Conservation (phyloP, 2,113 vertebrate genomes). For the Oenanthe melanoleuca region DNA sequence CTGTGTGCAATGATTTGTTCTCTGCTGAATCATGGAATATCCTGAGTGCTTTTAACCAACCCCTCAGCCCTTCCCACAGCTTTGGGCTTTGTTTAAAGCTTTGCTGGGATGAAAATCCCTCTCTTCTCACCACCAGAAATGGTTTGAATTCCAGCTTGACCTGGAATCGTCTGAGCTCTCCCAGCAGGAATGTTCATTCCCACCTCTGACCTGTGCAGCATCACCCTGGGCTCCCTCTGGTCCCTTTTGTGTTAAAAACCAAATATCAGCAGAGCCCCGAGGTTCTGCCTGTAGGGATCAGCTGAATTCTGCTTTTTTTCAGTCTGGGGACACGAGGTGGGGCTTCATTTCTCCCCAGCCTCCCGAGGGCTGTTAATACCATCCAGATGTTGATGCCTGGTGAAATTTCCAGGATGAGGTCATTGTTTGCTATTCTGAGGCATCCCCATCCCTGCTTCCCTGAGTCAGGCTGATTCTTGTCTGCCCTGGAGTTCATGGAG, state of each 20-base stretch:
- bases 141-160: background rate
- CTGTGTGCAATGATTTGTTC: fast-evolving
- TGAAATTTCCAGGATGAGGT: slow-evolving; percentile 52
- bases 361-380: background rate
- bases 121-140: background rate
- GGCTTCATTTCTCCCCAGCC: background rate
- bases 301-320: background rate
- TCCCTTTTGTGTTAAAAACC: background rate
- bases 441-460: background rate
- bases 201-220: background rate
- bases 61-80: background rate
- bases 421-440: slow-evolving; percentile 56
- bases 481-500: background rate
- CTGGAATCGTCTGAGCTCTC: background rate
- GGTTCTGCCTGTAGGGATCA: background rate
- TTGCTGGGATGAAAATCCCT: background rate
- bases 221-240: background rate
- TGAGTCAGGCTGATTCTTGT: background rate
- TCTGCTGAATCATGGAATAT: background rate
- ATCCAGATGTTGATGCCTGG: slow-evolving; percentile 42
- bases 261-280: background rate
- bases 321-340: background rate
- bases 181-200: background rate
- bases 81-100: background rate
- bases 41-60: background rate